A percentile compares a stretch with the other conserved stretches of the same genome.
phyloP scores from a whole-genome alignment of 1,140 invertebrate genomes.

The Berghia stephanieae region DNA sequence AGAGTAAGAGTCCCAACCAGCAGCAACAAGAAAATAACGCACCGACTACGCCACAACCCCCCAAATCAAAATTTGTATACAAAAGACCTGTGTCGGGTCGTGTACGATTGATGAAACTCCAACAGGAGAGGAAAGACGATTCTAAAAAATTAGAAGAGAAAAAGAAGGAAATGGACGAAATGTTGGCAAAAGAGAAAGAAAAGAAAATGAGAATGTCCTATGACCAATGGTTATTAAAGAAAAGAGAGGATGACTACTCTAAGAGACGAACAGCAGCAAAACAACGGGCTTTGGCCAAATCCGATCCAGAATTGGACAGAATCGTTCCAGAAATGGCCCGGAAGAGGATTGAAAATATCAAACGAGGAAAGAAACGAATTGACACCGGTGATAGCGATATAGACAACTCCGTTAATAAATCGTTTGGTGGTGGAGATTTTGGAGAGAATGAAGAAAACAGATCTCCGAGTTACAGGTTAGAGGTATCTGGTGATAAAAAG shows the following conservation, averaged over 20 bases:
- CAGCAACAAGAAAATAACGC: neutral
- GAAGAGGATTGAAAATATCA: slow-evolving; percentile 49
- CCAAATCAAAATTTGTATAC: slow-evolving; percentile 54
- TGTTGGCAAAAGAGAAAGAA: slow-evolving; percentile 30
- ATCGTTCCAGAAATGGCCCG: slow-evolving; percentile 51
- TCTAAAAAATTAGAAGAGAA: slow-evolving; percentile 23
- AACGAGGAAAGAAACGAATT: slow-evolving; percentile 48
- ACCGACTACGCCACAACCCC: slow-evolving; percentile 19
- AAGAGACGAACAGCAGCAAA: slow-evolving; percentile 41
- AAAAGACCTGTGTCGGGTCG: slow-evolving; percentile 54
- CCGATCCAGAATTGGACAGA: slow-evolving; percentile 54
- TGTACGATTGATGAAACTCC: slow-evolving; percentile 46
- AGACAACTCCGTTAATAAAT: slow-evolving; percentile 43
- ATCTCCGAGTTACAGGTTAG: slow-evolving; percentile 9
- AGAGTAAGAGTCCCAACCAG: neutral
- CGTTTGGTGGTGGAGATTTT: slow-evolving; percentile 48
- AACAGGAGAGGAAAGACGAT: slow-evolving; percentile 31
- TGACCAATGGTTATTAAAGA: slow-evolving; percentile 54
- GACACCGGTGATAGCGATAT: slow-evolving; percentile 51
- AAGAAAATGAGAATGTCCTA: slow-evolving; percentile 52
- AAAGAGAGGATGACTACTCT: slow-evolving; percentile 45
- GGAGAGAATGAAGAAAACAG: slow-evolving; percentile 4
- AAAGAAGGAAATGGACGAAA: slow-evolving; percentile 9
- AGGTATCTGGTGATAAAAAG: slow-evolving; percentile 27
- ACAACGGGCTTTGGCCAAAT: slow-evolving; percentile 49